phyloP scores from a whole-genome alignment of 2,113 vertebrate genomes.

The Tetraodon nigroviridis region DNA sequence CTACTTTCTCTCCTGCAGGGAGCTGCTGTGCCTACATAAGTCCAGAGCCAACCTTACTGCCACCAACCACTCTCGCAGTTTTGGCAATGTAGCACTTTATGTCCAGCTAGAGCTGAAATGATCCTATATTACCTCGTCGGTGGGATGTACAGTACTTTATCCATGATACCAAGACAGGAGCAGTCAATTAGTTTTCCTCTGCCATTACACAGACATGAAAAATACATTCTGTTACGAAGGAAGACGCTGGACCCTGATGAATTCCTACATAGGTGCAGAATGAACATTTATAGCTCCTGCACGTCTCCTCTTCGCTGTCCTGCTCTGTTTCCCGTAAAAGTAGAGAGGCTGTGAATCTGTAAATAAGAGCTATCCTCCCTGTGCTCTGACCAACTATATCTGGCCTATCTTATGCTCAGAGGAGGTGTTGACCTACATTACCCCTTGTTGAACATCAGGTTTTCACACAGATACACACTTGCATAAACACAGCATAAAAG shows the following conservation, averaged over 20 bases:
- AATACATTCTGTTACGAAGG: too few species aligned
- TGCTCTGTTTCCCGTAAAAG: constrained; percentile 19
- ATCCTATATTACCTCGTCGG: too few species aligned
- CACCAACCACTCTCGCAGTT: not conserved
- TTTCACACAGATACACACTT: constrained; percentile 25
- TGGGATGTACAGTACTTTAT: too few species aligned
- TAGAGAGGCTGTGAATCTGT: constrained; percentile 34
- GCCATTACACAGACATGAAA: too few species aligned
- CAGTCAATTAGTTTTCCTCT: too few species aligned
- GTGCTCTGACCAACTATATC: constrained; percentile 35
- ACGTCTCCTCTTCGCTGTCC: not conserved
- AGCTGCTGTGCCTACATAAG: not conserved
- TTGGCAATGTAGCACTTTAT: not conserved
- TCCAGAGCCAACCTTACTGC: not conserved
- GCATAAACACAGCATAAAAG: constrained; percentile 18
- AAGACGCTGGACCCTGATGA: too few species aligned
- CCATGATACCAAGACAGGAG: too few species aligned
- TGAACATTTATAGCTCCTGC: too few species aligned
- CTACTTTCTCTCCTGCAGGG: not conserved
- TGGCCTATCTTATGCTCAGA: constrained; percentile 47
- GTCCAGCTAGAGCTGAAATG: not conserved
- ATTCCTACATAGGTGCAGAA: too few species aligned
- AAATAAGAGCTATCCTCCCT: constrained; percentile 25
- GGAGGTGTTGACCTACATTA: constrained; percentile 69
- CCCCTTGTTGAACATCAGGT: constrained; percentile 51